Evolutionary conservation across 2,888 invertebrate species (phyloP).

Genomic region (Drosophila tripunctata): DNA sequence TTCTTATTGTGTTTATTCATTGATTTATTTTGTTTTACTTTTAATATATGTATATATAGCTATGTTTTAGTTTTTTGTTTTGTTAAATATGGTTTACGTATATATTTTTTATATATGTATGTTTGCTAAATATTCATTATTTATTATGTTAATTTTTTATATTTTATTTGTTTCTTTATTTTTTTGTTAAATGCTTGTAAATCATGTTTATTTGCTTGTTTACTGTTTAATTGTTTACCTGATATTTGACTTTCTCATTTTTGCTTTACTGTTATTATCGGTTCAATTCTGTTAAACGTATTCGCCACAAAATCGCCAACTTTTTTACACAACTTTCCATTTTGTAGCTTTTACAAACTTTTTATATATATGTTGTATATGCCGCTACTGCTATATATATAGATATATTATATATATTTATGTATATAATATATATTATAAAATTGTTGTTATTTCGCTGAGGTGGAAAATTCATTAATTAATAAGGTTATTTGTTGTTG

Average conservation of each 20-base stretch:
- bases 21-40: slow-evolving; percentile 25
- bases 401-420: slow-evolving; percentile 41
- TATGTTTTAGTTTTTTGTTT: slow-evolving; percentile 46
- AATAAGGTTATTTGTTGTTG: slow-evolving; percentile 71
- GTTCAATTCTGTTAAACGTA: slow-evolving; percentile 27
- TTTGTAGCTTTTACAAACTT: not conserved
- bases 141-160: slow-evolving; percentile 40
- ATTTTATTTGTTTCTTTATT: slow-evolving; percentile 37
- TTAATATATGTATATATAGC: slow-evolving; percentile 46
- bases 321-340: not conserved
- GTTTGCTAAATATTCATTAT: slow-evolving; percentile 43
- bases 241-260: slow-evolving; percentile 61
- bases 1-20: slow-evolving; percentile 29
- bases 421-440: slow-evolving; percentile 70
- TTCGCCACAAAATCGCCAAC: slow-evolving; percentile 3
- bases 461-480: slow-evolving; percentile 82
- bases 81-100: slow-evolving; percentile 50
- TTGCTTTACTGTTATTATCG: slow-evolving; percentile 19
- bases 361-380: slow-evolving; percentile 26
- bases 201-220: slow-evolving; percentile 63
- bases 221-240: slow-evolving; percentile 65
- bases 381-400: no score
- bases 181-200: slow-evolving; percentile 72
- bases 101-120: slow-evolving; percentile 56
- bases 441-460: slow-evolving; percentile 81